A percentile compares a stretch with the other conserved stretches of the same genome.
These are phyloP conservation scores for Okapia johnstoni DNA, from an alignment of 2,113 vertebrate species.

Conservation along the genomic window DNA sequence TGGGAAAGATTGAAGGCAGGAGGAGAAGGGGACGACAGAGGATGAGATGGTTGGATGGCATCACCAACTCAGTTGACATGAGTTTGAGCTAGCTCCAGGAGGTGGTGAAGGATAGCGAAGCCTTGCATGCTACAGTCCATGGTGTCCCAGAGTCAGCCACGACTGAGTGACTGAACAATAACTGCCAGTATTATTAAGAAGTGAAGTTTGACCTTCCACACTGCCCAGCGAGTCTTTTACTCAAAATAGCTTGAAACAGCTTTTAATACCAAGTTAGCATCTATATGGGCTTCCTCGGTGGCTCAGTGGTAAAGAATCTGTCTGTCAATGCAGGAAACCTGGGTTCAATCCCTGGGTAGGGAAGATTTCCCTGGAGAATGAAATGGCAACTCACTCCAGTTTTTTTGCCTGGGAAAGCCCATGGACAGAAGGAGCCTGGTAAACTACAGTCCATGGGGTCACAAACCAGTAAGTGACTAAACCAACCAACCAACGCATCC, in stretches of 20 bases:
- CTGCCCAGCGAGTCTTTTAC: background rate
- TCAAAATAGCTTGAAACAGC: slow-evolving; percentile 2
- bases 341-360: background rate
- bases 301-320: background rate
- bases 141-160: background rate
- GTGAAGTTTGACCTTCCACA: background rate
- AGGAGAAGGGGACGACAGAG: background rate
- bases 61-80: background rate
- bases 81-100: background rate
- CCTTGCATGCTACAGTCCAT: background rate
- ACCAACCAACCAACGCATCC: background rate
- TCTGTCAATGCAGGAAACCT: background rate
- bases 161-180: background rate
- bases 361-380: background rate
- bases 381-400: background rate
- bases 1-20: background rate
- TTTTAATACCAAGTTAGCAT: background rate
- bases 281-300: background rate
- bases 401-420: background rate
- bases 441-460: background rate
- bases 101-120: background rate
- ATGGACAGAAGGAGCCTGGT: background rate
- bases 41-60: background rate
- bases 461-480: background rate
- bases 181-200: background rate